Evolutionary conservation across 1,140 invertebrate genomes (phyloP).

Genomic region (Andricus grossulariae): DNA sequence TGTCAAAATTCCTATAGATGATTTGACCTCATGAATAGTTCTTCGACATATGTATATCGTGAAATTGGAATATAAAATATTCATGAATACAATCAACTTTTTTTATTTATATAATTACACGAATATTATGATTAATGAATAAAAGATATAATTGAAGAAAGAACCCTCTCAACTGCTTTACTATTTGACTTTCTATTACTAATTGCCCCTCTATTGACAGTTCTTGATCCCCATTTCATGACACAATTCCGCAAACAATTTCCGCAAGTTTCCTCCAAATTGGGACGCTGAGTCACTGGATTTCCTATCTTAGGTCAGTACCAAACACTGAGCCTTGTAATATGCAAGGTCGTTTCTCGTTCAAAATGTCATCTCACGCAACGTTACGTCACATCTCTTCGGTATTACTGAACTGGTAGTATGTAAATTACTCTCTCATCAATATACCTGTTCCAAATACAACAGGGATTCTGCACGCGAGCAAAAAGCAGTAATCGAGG

Average conservation of each 20-base stretch:
- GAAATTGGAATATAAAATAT: too few relatives aligned
- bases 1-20: too few relatives aligned
- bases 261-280: not conserved
- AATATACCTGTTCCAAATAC: constrained; percentile 19
- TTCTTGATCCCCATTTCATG: too few relatives aligned
- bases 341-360: constrained; percentile 22
- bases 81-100: too few relatives aligned
- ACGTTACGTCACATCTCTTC: not conserved
- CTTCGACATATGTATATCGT: too few relatives aligned
- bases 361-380: constrained; percentile 17
- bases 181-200: too few relatives aligned
- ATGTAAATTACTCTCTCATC: constrained; percentile 16
- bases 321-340: constrained; percentile 16
- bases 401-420: not conserved
- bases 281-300: not conserved
- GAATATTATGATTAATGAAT: too few relatives aligned
- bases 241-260: not conserved
- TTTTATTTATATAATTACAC: too few relatives aligned
- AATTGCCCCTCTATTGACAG: too few relatives aligned
- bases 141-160: too few relatives aligned
- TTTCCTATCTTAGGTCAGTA: constrained; percentile 23
- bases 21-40: too few relatives aligned
- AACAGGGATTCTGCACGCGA: not conserved
- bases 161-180: too few relatives aligned
- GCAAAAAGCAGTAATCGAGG: not conserved